Conservation (phyloP, 2,113 vertebrate genomes). For the Fregetta grallaria region DNA sequence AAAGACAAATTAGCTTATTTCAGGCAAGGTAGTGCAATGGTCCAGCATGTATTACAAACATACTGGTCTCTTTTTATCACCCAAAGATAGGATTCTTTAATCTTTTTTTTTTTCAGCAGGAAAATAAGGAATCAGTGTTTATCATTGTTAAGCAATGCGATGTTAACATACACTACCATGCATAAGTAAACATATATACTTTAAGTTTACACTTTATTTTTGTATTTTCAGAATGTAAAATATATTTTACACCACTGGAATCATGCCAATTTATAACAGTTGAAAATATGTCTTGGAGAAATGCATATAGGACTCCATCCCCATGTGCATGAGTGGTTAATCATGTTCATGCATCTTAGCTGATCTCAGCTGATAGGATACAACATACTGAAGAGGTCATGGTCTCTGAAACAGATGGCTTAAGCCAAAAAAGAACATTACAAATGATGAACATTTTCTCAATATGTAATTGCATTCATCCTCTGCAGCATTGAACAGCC, state of each 20-base stretch:
- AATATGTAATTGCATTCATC: neutral
- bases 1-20: neutral
- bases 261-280: neutral
- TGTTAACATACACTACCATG: neutral
- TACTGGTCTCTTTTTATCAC: neutral
- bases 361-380: slow-evolving; percentile 27
- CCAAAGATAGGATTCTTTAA: neutral
- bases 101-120: neutral
- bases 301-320: neutral
- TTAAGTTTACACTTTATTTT: neutral
- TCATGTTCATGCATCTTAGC: neutral
- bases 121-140: neutral
- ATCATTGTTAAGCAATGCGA: neutral
- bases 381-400: slow-evolving; percentile 25
- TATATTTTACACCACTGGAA: neutral
- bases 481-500: neutral
- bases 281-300: neutral
- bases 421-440: slow-evolving; percentile 41
- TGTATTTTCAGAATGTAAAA: neutral
- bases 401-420: slow-evolving; percentile 48
- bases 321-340: neutral
- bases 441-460: slow-evolving; percentile 39
- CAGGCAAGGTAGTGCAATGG: neutral
- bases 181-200: neutral
- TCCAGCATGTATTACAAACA: neutral